phyloP scores from a whole-genome alignment of 2,113 vertebrate species.

The Cephalopterus ornatus region DNA sequence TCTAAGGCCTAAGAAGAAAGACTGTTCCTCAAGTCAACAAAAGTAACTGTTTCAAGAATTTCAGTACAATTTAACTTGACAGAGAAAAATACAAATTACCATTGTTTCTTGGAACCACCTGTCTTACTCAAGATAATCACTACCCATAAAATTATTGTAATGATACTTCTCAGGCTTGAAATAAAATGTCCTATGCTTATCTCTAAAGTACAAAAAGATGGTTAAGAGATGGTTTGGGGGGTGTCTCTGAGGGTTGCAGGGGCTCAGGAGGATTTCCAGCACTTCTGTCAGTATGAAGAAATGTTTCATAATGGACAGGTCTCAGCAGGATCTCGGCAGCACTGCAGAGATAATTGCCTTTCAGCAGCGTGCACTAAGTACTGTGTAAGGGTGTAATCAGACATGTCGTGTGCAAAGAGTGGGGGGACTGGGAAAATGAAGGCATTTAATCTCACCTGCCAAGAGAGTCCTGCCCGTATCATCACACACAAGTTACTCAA shows the following conservation, averaged over 20 bases:
- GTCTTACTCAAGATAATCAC: not conserved
- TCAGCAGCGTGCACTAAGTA: not conserved
- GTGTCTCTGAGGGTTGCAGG: not conserved
- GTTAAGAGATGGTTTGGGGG: not conserved
- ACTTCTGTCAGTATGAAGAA: not conserved
- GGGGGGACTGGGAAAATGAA: not conserved
- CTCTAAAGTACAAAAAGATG: not conserved
- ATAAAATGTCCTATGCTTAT: not conserved
- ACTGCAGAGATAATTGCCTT: slow-evolving; percentile 32
- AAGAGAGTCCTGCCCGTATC: not conserved
- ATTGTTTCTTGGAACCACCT: not conserved
- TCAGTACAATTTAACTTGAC: not conserved
- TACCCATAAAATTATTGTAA: not conserved
- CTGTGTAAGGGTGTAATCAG: not conserved
- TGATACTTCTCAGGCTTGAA: not conserved
- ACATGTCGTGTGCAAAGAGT: not conserved
- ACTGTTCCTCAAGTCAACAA: not conserved
- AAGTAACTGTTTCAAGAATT: slow-evolving; percentile 7
- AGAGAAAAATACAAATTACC: not conserved
- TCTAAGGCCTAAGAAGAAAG: not conserved
- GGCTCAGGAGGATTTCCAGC: not conserved
- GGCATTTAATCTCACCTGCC: slow-evolving; percentile 3
- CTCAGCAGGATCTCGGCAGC: not conserved
- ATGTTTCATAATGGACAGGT: not conserved
- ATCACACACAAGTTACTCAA: not conserved